These are phyloP conservation scores for Drosophila nigrodunni DNA, from an alignment of 1,140 invertebrate species.

Conservation along the genomic window DNA sequence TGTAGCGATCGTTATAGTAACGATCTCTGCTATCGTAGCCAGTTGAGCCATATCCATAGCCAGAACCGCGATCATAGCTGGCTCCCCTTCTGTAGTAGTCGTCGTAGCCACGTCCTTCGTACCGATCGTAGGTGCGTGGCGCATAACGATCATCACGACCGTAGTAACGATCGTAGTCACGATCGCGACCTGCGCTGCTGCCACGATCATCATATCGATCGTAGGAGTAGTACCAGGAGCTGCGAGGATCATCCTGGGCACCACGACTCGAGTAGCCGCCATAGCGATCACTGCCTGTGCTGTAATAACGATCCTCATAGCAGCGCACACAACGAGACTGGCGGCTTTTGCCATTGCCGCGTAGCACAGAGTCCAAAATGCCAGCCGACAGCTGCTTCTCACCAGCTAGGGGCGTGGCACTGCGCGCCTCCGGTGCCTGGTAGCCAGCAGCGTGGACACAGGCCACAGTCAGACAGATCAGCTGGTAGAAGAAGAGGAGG, in stretches of 20 bases:
- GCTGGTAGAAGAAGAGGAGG: constrained; percentile 26
- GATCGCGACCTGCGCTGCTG: constrained; percentile 44
- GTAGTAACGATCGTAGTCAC: constrained; percentile 65
- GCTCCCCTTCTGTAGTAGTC: constrained; percentile 70
- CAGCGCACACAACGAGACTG: constrained; percentile 80
- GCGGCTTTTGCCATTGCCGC: constrained; percentile 63
- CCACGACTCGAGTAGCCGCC: constrained; percentile 64
- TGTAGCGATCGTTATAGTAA: constrained; percentile 76
- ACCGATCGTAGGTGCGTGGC: constrained; percentile 77
- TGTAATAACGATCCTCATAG: constrained; percentile 73
- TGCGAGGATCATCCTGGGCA: constrained; percentile 53
- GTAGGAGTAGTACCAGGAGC: constrained; percentile 71
- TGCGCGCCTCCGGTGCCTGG: constrained; percentile 53
- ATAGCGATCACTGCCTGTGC: constrained; percentile 60
- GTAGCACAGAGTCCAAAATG: constrained; percentile 53
- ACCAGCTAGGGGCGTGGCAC: constrained; percentile 21
- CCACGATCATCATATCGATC: constrained; percentile 69
- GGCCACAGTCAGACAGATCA: constrained; percentile 57
- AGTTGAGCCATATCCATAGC: constrained; percentile 47
- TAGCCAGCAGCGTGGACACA: constrained; percentile 30
- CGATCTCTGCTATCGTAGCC: constrained; percentile 70
- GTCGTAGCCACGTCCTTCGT: constrained; percentile 80
- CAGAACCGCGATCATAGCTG: constrained; percentile 57
- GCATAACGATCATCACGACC: constrained; percentile 77
- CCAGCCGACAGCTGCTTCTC: constrained; percentile 39